Conservation (phyloP, 2,113 vertebrate genomes). For the Leucosticte australis region DNA sequence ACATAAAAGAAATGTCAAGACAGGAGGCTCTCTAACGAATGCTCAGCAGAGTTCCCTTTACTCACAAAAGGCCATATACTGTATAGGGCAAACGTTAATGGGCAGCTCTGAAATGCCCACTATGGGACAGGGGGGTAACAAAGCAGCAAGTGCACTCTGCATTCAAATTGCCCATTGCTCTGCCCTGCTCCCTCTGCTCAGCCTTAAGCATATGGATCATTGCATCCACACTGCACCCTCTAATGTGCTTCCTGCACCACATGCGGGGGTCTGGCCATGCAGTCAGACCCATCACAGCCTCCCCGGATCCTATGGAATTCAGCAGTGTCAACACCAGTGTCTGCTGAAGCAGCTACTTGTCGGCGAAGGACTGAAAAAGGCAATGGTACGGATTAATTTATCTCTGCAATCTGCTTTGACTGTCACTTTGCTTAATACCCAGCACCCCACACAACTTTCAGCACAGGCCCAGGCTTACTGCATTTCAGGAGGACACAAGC, state of each 20-base stretch:
- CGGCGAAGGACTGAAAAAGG: not conserved
- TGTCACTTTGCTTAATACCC: conserved; percentile 2
- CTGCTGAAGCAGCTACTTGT: not conserved
- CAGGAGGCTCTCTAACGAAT: not conserved
- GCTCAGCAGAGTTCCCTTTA: not conserved
- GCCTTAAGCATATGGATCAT: fast-evolving
- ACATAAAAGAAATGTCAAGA: conserved; percentile 57
- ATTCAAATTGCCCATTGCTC: not conserved
- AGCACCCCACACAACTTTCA: not conserved
- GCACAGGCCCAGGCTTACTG: not conserved
- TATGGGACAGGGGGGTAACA: not conserved
- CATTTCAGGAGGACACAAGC: not conserved
- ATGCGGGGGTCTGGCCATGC: not conserved
- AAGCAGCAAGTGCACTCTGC: not conserved
- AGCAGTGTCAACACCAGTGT: not conserved
- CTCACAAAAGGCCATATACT: not conserved
- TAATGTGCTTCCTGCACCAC: not conserved
- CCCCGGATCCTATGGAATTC: not conserved
- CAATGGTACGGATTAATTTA: not conserved
- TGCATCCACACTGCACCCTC: too few relatives aligned
- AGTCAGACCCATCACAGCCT: not conserved
- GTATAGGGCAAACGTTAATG: not conserved
- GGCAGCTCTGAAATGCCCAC: not conserved
- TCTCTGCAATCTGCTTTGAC: conserved; percentile 5
- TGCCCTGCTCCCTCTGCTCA: not conserved